These are phyloP conservation scores for Epinotia ramella DNA, from an alignment of 2,888 invertebrate genomes.

Conservation along the genomic window DNA sequence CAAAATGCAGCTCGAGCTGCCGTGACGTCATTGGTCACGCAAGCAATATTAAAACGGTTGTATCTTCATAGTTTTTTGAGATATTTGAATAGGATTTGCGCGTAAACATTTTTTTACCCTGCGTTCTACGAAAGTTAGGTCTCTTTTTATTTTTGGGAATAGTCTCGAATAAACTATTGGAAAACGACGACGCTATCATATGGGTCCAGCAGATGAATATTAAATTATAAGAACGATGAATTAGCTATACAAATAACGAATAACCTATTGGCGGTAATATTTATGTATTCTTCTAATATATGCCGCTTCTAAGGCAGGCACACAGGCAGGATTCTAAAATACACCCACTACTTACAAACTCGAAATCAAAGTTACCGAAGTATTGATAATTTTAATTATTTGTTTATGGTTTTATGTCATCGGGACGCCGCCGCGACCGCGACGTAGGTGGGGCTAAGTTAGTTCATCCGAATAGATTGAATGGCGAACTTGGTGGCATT, in stretches of 20 bases:
- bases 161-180: too few species aligned
- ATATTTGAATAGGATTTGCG: too few species aligned
- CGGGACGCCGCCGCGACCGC: constrained; percentile 47
- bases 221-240: too few species aligned
- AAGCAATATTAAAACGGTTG: too few species aligned
- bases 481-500: constrained; percentile 68
- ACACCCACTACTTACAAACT: neutral
- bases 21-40: too few species aligned
- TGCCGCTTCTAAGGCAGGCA: neutral
- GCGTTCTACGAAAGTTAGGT: neutral
- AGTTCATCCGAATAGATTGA: constrained; percentile 60
- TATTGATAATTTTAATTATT: neutral
- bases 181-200: too few species aligned
- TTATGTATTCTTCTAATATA: neutral
- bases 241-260: too few species aligned
- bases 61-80: too few species aligned
- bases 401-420: constrained; percentile 32
- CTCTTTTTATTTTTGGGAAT: neutral
- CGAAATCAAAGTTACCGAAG: neutral
- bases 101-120: neutral
- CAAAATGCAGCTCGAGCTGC: too few species aligned
- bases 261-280: too few species aligned
- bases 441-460: constrained; percentile 56
- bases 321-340: neutral
- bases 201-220: too few species aligned